Evolutionary conservation across 2,113 vertebrate genomes (phyloP).

Genomic region (Tupaia tana): DNA sequence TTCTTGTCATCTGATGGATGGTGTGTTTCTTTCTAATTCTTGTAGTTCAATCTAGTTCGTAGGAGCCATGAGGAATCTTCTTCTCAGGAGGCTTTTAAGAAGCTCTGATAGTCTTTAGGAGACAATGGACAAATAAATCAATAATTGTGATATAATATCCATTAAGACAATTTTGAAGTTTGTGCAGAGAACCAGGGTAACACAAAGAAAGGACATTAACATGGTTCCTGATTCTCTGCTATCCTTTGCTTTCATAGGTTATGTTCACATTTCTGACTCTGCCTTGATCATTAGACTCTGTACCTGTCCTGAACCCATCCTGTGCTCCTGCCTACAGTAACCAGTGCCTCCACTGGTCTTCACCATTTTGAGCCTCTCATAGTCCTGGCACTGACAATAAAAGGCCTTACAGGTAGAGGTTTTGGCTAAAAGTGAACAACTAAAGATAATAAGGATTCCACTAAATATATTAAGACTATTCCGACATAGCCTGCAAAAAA

Average conservation of each 20-base stretch:
- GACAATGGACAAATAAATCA: not conserved
- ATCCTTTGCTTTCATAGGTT: not conserved
- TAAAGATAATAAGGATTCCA: not conserved
- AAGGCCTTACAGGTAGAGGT: not conserved
- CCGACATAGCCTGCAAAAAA: not conserved
- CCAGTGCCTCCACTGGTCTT: not conserved
- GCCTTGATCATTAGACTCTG: not conserved
- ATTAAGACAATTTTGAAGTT: not conserved
- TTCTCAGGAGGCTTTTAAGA: not conserved
- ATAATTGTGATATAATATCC: not conserved
- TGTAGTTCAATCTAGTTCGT: too few species aligned
- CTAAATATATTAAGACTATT: slow-evolving; percentile 17
- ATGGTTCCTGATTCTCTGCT: not conserved
- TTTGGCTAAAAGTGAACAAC: not conserved
- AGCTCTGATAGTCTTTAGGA: not conserved
- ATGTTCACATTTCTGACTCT: not conserved
- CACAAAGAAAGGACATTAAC: not conserved
- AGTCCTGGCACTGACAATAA: not conserved
- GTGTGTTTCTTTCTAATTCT: too few species aligned
- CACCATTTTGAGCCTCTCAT: not conserved
- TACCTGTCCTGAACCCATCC: not conserved
- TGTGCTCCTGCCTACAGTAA: rapidly evolving
- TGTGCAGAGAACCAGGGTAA: not conserved
- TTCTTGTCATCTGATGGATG: too few species aligned
- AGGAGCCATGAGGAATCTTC: too few species aligned